Base-by-base conservation (phyloP, 2,888 invertebrate species). In the Mayetiola destructor region DNA sequence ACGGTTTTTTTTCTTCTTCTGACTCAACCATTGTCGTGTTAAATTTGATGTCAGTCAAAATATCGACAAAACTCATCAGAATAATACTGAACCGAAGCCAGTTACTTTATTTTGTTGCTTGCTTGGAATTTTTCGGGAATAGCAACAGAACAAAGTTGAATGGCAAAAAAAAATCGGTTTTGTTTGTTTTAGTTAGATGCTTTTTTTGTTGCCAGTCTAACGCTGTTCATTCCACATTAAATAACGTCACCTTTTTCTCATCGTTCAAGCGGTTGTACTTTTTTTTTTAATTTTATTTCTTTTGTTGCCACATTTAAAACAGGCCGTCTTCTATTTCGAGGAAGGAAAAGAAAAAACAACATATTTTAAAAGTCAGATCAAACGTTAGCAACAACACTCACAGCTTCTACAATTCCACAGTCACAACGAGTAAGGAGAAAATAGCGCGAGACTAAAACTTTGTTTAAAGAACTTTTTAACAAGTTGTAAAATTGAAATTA, bases 401-500 rank as follows among this genome's bases (percentile, higher is more conserved):
- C n/a, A n/a, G n/a, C n/a, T n/a, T n/a, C n/a, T n/a, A 48, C 42
- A 42, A 42, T 12, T n/a, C n/a, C 9, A 48, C 21, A 40, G n/a
- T n/a, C n/a, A 21, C 3, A 40, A 14, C 20, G 39, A 21, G 37
- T n/a, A 12, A 37, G 37, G n/a, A 37, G 37, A 37, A 12, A 37
- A 3, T 10, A 48, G 20, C 6, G 6, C 3, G 20, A 18, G 20
- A 39, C 23, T 27, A 48, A 35, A 54, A 35, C 36, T 54, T 54
- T 54, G 21, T 32, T 20, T 36, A 12, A 54, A 54, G 54, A 54
- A 54, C 54, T 54, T 54, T 54, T 54, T 54, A 54, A 54, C 54
- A 54, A 54, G 54, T 54, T 54, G 32, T 54, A 54, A 54, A 54
- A 54, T 54, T 54, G 54, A 54, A 54, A 54, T 54, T 54, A 54